Base-by-base conservation (phyloP, 2,113 vertebrate species). In the Melanocharis versteri region DNA sequence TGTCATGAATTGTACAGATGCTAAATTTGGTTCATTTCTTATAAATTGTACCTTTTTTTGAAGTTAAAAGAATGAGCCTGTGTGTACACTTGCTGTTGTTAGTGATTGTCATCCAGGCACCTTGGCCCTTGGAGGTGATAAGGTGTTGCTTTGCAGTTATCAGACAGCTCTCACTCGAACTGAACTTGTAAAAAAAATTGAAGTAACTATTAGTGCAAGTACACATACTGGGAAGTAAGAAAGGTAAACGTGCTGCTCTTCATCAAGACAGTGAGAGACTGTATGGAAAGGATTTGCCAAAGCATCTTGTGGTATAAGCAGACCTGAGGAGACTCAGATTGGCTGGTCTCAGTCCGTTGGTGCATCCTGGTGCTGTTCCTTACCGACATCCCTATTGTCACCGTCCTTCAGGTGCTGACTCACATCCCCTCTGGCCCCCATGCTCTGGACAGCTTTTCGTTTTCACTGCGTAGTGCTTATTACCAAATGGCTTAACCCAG, bases 371-470 rank as follows among this genome's bases (percentile, higher is more conserved):
- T n/a, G 27, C 51, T 28, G 16, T 33, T 22, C 33, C 20, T 78
- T 24, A 22, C 24, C n/a, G 37, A 3, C 1, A 9, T 7, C 22
- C 23, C 18, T 64, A 6, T 22, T n/a, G 14, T 51, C 33, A 11
- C 22, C 50, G 53, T 82, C 35, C 7, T 42, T 35, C 28, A 5
- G 6, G 1, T 9, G 1, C 14, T 3, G 5, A n/a, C n/a, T 31
- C 2, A 1, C 2, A 1, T 31, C 9, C 17, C 6, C 5, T 16
- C 33, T 3, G 13, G 4, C 20, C 9, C 4, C 7, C 1, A 1
- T 57, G 44, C 58, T 56, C 33, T 35, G 16, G 4, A 23, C 3
- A 6, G 28, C 33, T 61, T 53, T 69, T 35, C 0, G 0, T 65
- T 77, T 87, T 45, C 24, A 28, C 3, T 26, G 7, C 78, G 56